phyloP scores from a whole-genome alignment of 1,140 invertebrate genomes.

The Radopholus similis region DNA sequence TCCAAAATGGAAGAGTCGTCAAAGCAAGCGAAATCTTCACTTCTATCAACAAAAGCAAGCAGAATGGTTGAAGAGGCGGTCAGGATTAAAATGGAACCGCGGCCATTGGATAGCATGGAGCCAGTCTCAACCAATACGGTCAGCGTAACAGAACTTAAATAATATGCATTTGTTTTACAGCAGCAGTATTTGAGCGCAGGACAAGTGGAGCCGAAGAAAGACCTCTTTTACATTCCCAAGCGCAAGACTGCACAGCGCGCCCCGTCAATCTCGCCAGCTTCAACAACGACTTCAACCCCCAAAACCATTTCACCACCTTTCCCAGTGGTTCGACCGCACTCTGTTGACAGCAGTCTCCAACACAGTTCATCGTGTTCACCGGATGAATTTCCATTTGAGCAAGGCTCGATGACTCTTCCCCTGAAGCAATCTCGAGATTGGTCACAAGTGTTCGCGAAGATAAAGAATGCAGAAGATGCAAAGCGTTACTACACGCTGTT shows the following conservation, averaged over 20 bases:
- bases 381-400: not conserved
- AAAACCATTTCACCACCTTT: conserved; percentile 17
- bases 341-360: conserved; percentile 14
- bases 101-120: not conserved
- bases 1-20: not conserved
- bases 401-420: conserved; percentile 13
- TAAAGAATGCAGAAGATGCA: not conserved
- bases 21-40: not conserved
- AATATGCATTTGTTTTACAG: not conserved
- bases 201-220: not conserved
- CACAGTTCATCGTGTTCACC: conserved; percentile 19
- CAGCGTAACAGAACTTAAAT: not conserved
- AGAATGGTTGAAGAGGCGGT: not conserved
- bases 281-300: conserved; percentile 14
- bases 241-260: not conserved
- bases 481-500: conserved; percentile 8
- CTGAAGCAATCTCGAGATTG: conserved; percentile 12
- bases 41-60: not conserved
- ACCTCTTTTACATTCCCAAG: conserved; percentile 15
- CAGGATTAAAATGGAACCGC: not conserved
- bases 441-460: conserved; percentile 1
- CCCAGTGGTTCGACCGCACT: conserved; percentile 1
- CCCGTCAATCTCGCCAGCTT: conserved; percentile 16
- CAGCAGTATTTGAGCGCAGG: not conserved
- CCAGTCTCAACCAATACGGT: not conserved